Evolutionary conservation across 2,888 invertebrate species (phyloP), one percentile per base, ranked within the genome.

Genomic region (Agapostemon virescens): DNA sequence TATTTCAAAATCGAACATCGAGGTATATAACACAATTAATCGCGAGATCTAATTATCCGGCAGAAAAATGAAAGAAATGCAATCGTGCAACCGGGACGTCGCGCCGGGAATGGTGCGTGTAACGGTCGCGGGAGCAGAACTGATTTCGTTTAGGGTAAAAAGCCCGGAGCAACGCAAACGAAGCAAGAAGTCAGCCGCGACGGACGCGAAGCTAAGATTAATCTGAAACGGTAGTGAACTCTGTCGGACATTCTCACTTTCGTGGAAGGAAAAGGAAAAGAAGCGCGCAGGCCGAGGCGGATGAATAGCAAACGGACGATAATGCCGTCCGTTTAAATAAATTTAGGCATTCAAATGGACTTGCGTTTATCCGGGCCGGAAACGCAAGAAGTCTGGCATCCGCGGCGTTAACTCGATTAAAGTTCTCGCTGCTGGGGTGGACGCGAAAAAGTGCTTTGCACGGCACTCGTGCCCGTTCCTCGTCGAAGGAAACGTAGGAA

Each of bases 341-440:
- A 72, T 74, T 36, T 73, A 55, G 69, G 72, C 55, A 67, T 82
- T 76, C 61, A 68, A 79, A 80, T 17, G 71, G 76, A 38, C 58
- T 26, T 40, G 55, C 78, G 64, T 76, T 74, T 55, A 61, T 38
- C 38, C 20, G 20, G 23, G 13, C 45, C 73, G 70, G 68, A 78
- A 81, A 77, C 71, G 66, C 38, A 58, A 81, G 71, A 79, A 55
- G 55, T 36, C 52, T 42, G 63, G 58, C 61, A 77, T 72, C 38
- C 77, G 36, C 55, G 36, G 55, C 64, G 72, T 55, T 69, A 52
- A 36, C 55, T 49, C 77, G 81, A 70, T 73, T 64, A 73, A 77
- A 80, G 58, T 66, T 49, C 55, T 5, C 38, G 52, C 20, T 30
- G 40, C 58, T 33, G 20, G 33, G 30, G 15, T 3, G 42, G 42